phyloP scores from a whole-genome alignment of 2,113 vertebrate species.

The Aix galericulata region DNA sequence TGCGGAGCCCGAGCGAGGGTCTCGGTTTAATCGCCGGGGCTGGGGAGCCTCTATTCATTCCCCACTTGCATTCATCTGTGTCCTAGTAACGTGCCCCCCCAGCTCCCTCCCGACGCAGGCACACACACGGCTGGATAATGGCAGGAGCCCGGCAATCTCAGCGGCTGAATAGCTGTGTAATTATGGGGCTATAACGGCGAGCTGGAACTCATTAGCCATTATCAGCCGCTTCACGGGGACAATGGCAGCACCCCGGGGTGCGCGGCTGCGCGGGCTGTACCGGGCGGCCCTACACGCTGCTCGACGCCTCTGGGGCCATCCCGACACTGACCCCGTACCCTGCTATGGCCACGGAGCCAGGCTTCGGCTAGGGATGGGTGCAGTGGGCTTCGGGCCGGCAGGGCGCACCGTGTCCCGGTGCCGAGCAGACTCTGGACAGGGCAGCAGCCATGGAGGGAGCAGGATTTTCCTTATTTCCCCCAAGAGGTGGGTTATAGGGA shows the following conservation, averaged over 20 bases:
- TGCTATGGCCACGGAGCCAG: background rate
- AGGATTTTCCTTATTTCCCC: background rate
- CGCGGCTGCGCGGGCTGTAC: background rate
- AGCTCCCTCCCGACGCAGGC: constrained; percentile 3
- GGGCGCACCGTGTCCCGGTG: background rate
- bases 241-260: constrained; percentile 48
- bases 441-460: fast-evolving
- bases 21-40: constrained; percentile 54
- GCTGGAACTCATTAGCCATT: constrained; percentile 68
- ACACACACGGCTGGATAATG: constrained; percentile 56
- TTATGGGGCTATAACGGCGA: constrained; percentile 55
- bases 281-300: background rate
- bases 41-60: constrained; percentile 56
- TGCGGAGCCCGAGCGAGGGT: background rate
- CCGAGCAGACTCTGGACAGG: background rate
- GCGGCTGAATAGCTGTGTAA: constrained; percentile 57
- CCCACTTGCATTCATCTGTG: constrained; percentile 36
- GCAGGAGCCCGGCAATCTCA: constrained; percentile 50
- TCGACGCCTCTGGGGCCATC: background rate
- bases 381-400: background rate
- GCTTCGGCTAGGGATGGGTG: background rate
- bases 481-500: background rate
- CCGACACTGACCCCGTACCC: background rate
- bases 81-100: constrained; percentile 56
- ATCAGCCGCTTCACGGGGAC: constrained; percentile 54